Evolutionary conservation across 1,140 invertebrate genomes (phyloP).

Genomic region (Halesus radiatus): DNA sequence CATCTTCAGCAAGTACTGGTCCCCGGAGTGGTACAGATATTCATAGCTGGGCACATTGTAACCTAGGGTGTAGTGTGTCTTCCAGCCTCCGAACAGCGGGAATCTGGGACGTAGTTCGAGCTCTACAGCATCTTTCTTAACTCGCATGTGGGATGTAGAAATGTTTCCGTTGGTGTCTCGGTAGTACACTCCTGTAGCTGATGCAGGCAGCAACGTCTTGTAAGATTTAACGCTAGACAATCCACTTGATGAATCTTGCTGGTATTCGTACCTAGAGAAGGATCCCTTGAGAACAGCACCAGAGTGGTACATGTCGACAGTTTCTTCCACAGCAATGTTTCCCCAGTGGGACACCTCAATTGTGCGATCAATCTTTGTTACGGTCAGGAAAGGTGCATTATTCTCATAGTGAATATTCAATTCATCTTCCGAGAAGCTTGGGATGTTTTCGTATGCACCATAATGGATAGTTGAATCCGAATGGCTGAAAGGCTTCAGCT

Average conservation of each 20-base stretch:
- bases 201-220: conserved; percentile 91
- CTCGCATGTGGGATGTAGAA: conserved; percentile 93
- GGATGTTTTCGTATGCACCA: conserved; percentile 87
- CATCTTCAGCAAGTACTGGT: conserved; percentile 91
- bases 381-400: conserved; percentile 94
- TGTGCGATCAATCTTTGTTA: conserved; percentile 85
- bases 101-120: conserved; percentile 95
- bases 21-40: conserved; percentile 89
- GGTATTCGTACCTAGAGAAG: conserved; percentile 97
- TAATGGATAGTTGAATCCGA: conserved; percentile 86
- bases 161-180: conserved; percentile 99
- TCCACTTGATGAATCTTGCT: conserved; percentile 88
- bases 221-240: conserved; percentile 92
- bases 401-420: conserved; percentile 95
- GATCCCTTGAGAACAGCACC: conserved; percentile 94
- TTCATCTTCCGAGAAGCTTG: conserved; percentile 72
- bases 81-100: conserved; percentile 99
- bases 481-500: conserved; percentile 86
- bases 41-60: conserved; percentile 98
- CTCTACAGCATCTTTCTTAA: conserved; percentile 93
- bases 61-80: conserved; percentile 95
- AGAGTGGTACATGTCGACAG: conserved; percentile 90
- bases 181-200: conserved; percentile 90
- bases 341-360: conserved; percentile 99
- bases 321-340: conserved; percentile 97